Percentiles rank a stretch among this genome's conserved stretches.
Conservation (phyloP, 2,888 invertebrate genomes). For the Tethea ocularis region DNA sequence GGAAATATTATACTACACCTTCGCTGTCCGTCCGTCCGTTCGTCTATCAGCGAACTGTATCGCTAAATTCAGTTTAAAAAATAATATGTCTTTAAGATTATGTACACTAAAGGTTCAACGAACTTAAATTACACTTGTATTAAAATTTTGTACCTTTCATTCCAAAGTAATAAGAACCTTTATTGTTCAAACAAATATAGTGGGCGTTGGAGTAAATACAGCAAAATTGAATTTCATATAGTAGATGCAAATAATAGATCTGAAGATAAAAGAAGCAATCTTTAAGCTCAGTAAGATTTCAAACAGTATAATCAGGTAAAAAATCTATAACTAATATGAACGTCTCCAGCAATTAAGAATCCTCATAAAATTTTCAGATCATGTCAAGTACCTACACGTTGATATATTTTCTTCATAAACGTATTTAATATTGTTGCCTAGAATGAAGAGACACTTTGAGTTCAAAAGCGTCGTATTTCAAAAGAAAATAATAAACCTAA, state of each 20-base stretch:
- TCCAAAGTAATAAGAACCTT: background rate
- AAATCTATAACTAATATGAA: too few relatives aligned
- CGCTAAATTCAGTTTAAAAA: too few relatives aligned
- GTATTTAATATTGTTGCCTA: background rate
- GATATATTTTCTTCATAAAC: background rate
- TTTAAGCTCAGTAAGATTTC: background rate
- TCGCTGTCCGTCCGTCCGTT: too few relatives aligned
- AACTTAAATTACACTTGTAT: too few relatives aligned
- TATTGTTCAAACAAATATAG: background rate
- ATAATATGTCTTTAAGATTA: background rate
- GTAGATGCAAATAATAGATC: background rate
- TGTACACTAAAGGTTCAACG: too few relatives aligned
- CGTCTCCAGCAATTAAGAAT: too few relatives aligned
- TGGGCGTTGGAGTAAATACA: background rate
- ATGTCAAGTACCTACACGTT: background rate
- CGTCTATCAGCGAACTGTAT: too few relatives aligned
- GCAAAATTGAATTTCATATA: background rate
- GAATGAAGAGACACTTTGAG: background rate
- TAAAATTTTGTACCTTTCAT: background rate
- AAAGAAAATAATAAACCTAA: slow-evolving; percentile 29
- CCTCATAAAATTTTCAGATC: background rate
- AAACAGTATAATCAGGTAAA: background rate
- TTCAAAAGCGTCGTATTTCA: slow-evolving; percentile 23
- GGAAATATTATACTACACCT: too few relatives aligned
- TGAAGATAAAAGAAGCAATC: background rate